Evolutionary conservation across 2,797 vertebrate genomes (phyloP).

Genomic region (Tapirus indicus): DNA sequence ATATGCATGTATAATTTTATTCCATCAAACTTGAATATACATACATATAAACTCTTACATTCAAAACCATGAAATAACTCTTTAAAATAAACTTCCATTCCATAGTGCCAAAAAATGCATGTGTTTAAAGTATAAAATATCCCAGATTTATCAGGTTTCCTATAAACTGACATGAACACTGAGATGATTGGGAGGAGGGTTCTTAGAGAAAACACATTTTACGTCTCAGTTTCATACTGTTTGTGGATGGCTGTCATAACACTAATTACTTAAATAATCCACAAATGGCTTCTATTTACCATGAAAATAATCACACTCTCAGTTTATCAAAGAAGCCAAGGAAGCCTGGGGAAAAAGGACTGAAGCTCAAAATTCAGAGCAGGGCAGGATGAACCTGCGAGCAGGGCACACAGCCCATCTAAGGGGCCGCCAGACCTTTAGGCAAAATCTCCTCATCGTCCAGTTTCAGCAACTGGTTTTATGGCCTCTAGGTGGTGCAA

Average conservation of each 20-base stretch:
- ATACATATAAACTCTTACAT: background rate
- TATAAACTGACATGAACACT: accelerated
- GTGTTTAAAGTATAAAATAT: background rate
- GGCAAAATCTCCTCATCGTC: background rate
- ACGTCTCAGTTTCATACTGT: accelerated
- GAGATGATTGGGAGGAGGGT: accelerated
- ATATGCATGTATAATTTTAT: background rate
- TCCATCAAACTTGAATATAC: background rate
- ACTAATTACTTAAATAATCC: background rate
- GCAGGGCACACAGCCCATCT: accelerated
- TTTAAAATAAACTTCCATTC: background rate
- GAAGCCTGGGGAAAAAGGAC: background rate
- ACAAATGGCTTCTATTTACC: background rate
- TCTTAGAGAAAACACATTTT: accelerated
- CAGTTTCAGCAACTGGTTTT: background rate
- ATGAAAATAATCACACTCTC: background rate
- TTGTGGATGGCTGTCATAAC: accelerated
- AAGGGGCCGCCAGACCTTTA: accelerated
- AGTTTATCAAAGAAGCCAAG: background rate
- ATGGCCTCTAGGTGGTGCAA: accelerated
- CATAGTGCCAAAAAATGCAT: accelerated
- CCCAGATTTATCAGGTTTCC: accelerated
- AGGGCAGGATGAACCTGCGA: background rate
- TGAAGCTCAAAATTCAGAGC: background rate
- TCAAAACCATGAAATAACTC: background rate